Percentiles rank a stretch among this genome's conserved stretches.
phyloP scores from a whole-genome alignment of 2,888 invertebrate species.

The Achlya flavicornis region DNA sequence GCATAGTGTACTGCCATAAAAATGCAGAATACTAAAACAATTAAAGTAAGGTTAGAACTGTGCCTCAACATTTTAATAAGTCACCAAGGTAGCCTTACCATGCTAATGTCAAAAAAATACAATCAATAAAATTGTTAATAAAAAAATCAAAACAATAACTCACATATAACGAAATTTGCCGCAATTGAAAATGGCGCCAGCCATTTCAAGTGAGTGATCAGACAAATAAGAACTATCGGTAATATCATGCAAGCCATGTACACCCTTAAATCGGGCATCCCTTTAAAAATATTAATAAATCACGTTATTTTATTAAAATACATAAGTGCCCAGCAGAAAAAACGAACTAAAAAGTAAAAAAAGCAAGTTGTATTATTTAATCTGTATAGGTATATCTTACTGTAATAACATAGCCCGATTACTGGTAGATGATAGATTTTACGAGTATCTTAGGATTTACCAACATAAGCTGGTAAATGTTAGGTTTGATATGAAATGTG shows the following conservation, averaged over 20 bases:
- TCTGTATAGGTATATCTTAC: no score
- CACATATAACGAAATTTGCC: constrained; percentile 60
- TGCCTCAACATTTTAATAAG: no score
- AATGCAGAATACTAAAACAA: constrained; percentile 54
- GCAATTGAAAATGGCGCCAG: constrained; percentile 64
- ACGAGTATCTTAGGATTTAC: no score
- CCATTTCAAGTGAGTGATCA: constrained; percentile 62
- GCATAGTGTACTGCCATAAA: constrained; percentile 52
- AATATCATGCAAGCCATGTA: constrained; percentile 55
- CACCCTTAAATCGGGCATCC: constrained; percentile 48
- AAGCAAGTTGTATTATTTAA: no score
- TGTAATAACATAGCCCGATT: no score
- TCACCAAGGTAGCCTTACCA: no score
- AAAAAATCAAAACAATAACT: constrained; percentile 30
- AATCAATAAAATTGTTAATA: not conserved
- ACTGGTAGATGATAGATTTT: no score
- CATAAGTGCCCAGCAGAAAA: no score
- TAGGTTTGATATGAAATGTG: no score
- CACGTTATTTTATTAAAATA: not conserved
- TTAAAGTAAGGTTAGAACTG: not conserved
- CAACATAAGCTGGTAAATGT: no score
- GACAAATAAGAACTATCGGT: constrained; percentile 54
- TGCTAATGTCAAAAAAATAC: not conserved
- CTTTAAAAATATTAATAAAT: constrained; percentile 36
- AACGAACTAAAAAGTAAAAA: no score